Percentiles rank a stretch among this genome's conserved stretches.
These are phyloP conservation scores for Drosophila tanythrix DNA, from an alignment of 2,888 invertebrate genomes.

Conservation along the genomic window DNA sequence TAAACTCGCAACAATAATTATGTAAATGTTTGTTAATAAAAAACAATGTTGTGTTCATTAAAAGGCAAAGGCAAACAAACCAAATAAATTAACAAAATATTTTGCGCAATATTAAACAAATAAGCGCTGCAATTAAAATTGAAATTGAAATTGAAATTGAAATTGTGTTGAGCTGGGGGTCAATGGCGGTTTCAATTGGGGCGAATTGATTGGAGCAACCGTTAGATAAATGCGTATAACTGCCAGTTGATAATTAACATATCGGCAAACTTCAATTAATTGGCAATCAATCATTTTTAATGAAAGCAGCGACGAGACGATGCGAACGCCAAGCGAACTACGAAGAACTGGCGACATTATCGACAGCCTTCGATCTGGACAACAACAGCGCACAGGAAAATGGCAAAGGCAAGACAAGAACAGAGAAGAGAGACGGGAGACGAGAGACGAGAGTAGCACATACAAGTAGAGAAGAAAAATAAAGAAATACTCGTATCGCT, in stretches of 20 bases:
- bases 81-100: slow-evolving; percentile 37
- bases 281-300: slow-evolving; percentile 83
- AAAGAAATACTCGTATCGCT: slow-evolving; percentile 42
- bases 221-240: slow-evolving; percentile 53
- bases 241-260: slow-evolving; percentile 75
- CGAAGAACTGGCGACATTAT: slow-evolving; percentile 66
- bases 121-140: slow-evolving; percentile 15
- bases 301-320: slow-evolving; percentile 62
- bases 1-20: slow-evolving; percentile 21
- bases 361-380: slow-evolving; percentile 65
- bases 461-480: slow-evolving; percentile 33
- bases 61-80: slow-evolving; percentile 41
- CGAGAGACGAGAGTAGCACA: not conserved
- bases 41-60: slow-evolving; percentile 44
- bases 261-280: slow-evolving; percentile 82
- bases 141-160: slow-evolving; percentile 3
- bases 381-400: slow-evolving; percentile 41
- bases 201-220: slow-evolving; percentile 10
- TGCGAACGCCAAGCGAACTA: slow-evolving; percentile 23
- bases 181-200: not conserved
- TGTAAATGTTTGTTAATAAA: slow-evolving; percentile 37
- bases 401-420: slow-evolving; percentile 13
- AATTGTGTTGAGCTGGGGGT: slow-evolving; percentile 11
- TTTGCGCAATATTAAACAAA: slow-evolving; percentile 28
- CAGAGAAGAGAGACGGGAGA: not conserved